Evolutionary conservation across 2,113 vertebrate species (phyloP), one percentile per base, ranked within the genome.

Genomic region (Hemicordylus capensis): DNA sequence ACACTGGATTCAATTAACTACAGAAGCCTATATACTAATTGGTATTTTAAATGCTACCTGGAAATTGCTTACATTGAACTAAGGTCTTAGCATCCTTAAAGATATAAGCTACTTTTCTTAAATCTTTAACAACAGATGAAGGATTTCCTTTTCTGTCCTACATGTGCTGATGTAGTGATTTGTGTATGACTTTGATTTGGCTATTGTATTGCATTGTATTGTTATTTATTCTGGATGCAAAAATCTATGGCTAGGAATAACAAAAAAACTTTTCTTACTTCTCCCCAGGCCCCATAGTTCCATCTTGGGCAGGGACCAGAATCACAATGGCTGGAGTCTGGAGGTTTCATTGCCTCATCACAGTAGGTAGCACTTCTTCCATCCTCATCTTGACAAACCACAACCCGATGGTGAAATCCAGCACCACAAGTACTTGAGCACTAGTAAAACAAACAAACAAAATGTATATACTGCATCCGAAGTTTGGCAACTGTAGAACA

Each of bases 201-300:
- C n/a, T n/a, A n/a, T n/a, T n/a, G n/a, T n/a, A n/a, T n/a, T 56
- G 54, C 19, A 56, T 56, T 56, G 11, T 56, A 15, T 56, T 56
- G 11, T 56, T 56, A 8, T 56, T 56, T 56, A 56, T n/a, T n/a
- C 15, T 39, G 66, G 44, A 44, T 26, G 26, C n/a, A n/a, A n/a
- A n/a, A n/a, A n/a, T n/a, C n/a, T n/a, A n/a, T n/a, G n/a, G n/a
- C n/a, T n/a, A n/a, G n/a, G n/a, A n/a, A n/a, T n/a, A n/a, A n/a
- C n/a, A n/a, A n/a, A n/a, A n/a, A n/a, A n/a, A n/a, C n/a, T n/a
- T n/a, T 64, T 83, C 97, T 97, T 95, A 99, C 98, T 95, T 99
- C 98, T 95, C 98, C 98, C 99, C 99, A 99, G 88, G 93, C 96
- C 17, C 99, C 97, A 1, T 97, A 98, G 95, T 97, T 98, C 99